Conservation (phyloP, 2,113 vertebrate species). For the Lepus americanus region DNA sequence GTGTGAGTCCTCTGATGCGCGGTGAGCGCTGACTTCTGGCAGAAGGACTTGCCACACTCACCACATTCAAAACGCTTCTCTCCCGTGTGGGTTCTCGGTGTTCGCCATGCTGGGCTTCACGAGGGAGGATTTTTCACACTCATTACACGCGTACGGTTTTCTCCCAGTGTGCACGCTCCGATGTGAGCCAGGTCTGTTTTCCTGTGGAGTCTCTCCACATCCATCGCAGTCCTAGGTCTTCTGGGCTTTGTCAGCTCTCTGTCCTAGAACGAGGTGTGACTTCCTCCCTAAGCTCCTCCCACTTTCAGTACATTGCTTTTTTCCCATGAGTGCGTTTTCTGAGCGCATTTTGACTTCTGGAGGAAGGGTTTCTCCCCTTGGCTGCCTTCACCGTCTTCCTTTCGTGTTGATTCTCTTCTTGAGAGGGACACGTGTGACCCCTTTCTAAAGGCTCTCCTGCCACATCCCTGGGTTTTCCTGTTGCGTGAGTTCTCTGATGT, state of each 20-base stretch:
- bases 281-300: not conserved
- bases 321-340: not conserved
- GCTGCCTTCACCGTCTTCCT: not conserved
- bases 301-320: not conserved
- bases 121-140: constrained; percentile 67
- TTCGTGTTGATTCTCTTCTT: constrained; percentile 66
- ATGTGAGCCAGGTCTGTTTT: constrained; percentile 73
- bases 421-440: constrained; percentile 59
- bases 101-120: constrained; percentile 57
- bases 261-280: not conserved
- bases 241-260: constrained; percentile 13
- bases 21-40: constrained; percentile 65
- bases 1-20: constrained; percentile 72
- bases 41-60: constrained; percentile 64
- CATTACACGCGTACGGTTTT: constrained; percentile 33
- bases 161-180: constrained; percentile 61
- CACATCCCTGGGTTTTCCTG: constrained; percentile 61
- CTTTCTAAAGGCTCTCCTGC: constrained; percentile 65
- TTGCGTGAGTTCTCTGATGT: constrained; percentile 85
- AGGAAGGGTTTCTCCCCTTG: constrained; percentile 90
- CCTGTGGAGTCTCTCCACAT: constrained; percentile 68
- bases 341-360: constrained; percentile 86
- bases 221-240: constrained; percentile 48
- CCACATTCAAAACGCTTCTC: not conserved
- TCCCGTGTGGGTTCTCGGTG: constrained; percentile 65